Evolutionary conservation across 2,113 vertebrate species (phyloP), one percentile per base, ranked within the genome.

Genomic region (Neolamprologus brichardi): DNA sequence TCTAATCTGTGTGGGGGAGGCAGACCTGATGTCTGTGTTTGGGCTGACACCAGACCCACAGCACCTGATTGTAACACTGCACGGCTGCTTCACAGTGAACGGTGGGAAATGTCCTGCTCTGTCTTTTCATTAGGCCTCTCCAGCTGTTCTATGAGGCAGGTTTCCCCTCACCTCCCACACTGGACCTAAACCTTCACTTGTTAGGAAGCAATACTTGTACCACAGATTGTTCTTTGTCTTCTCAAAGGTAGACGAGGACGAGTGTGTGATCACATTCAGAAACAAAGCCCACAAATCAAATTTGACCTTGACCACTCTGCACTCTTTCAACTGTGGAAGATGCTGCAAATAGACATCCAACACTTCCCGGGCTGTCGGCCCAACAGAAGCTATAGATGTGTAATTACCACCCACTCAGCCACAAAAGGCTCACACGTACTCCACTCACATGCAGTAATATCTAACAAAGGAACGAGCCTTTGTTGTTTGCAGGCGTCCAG

Each of bases 281-380:
- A 81, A 70, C n/a, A 83, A 80, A 78, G 25, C 30, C 20, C 79
- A 39, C n/a, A 78, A 83, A 87, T 83, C 3, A 6, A 13, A 67
- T 88, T 75, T 93, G 95, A 96, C 95, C 95, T 96, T 96, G 94
- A 91, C 67, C 34, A 62, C 51, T n/a, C 17, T 12, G 11, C 18
- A 28, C 37, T 64, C 56, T 39, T 12, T 60, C n/a, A 56, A 25
- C 54, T 25, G 30, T 82, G 52, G 39, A 78, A 44, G 77, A 46
- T 56, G 14, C 8, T 56, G 32, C 28, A 87, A 51, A 78, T n/a
- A 67, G 53, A 30, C 60, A 51, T 30, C 5, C 39, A 30, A 46
- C 53, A 39, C 18, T 37, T 79, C 6, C 56, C 12, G 5, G 15
- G 4, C 23, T 28, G n/a, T 67, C 18, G 2, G 6, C n/a, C 10